Evolutionary conservation across 2,797 vertebrate genomes (phyloP).

Genomic region (Salmo trutta): DNA sequence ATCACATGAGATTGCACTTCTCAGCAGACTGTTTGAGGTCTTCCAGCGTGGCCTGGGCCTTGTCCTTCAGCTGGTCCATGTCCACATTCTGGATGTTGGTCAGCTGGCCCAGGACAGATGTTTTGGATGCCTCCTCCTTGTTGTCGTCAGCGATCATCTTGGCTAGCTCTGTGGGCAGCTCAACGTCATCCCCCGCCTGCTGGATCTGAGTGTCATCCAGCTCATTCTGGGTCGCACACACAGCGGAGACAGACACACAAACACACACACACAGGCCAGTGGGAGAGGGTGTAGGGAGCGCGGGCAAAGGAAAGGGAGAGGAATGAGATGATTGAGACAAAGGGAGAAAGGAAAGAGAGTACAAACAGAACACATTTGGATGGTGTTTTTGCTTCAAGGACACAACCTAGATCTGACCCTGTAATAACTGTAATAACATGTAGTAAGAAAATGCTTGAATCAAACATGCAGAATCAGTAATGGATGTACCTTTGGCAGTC

Average conservation of each 20-base stretch:
- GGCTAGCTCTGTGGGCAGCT: constrained; percentile 91
- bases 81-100: constrained; percentile 92
- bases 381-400: not conserved
- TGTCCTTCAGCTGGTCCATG: constrained; percentile 93
- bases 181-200: constrained; percentile 88
- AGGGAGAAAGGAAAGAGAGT: not conserved
- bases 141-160: constrained; percentile 98
- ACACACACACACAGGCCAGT: constrained; percentile 1
- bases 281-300: not conserved
- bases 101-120: constrained; percentile 91
- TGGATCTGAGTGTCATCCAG: constrained; percentile 92
- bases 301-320: not conserved
- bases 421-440: not conserved
- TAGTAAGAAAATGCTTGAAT: not conserved
- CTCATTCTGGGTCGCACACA: constrained; percentile 79
- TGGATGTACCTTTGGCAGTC: constrained; percentile 88
- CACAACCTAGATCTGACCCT: not conserved
- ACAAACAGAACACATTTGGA: not conserved
- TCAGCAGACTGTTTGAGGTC: constrained; percentile 96
- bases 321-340: not conserved
- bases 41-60: constrained; percentile 91
- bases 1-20: constrained; percentile 93
- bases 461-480: not conserved
- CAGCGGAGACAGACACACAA: constrained; percentile 9
- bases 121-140: constrained; percentile 89